Evolutionary conservation across 1,140 invertebrate species (phyloP).

Genomic region (Drosophila pallidifrons): DNA sequence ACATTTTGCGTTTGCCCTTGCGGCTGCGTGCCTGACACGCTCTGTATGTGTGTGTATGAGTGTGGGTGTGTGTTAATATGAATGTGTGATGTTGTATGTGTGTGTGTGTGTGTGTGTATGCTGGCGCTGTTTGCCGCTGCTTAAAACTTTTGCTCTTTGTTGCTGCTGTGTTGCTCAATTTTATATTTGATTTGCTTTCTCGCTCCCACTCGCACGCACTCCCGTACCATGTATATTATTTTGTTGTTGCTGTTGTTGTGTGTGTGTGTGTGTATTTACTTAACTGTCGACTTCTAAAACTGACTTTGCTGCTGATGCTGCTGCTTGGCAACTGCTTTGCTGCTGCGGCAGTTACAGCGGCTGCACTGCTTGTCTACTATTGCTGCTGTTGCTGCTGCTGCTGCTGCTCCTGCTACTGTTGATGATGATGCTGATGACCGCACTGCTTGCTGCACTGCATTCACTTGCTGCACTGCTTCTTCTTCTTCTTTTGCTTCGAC

Average conservation of each 20-base stretch:
- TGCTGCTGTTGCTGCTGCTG: background rate
- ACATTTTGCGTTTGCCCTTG: background rate
- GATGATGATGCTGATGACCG: slow-evolving; percentile 1
- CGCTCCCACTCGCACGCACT: slow-evolving; percentile 50
- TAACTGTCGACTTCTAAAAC: slow-evolving; percentile 66
- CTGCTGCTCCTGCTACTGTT: slow-evolving; percentile 1
- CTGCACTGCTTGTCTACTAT: slow-evolving; percentile 14
- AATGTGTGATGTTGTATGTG: slow-evolving; percentile 7
- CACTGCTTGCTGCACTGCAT: too few relatives aligned
- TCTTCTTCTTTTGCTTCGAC: background rate
- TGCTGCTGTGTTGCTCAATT: slow-evolving; percentile 19
- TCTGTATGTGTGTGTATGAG: slow-evolving; percentile 4
- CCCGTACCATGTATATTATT: background rate
- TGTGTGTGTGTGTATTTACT: slow-evolving; percentile 27
- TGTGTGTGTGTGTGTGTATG: slow-evolving; percentile 19
- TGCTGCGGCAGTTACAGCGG: slow-evolving; percentile 7
- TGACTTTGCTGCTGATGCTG: slow-evolving; percentile 45
- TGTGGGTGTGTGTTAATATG: slow-evolving; percentile 5
- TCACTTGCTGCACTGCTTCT: slow-evolving; percentile 11
- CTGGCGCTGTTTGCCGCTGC: slow-evolving; percentile 37
- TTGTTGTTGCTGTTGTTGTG: too few relatives aligned
- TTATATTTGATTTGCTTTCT: slow-evolving; percentile 46
- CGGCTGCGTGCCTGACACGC: slow-evolving; percentile 3
- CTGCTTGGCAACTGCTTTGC: slow-evolving; percentile 10
- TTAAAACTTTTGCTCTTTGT: slow-evolving; percentile 13